Evolutionary conservation across 2,888 invertebrate genomes (phyloP), one percentile per base, ranked within the genome.

Genomic region (Silvanus unidentatus): DNA sequence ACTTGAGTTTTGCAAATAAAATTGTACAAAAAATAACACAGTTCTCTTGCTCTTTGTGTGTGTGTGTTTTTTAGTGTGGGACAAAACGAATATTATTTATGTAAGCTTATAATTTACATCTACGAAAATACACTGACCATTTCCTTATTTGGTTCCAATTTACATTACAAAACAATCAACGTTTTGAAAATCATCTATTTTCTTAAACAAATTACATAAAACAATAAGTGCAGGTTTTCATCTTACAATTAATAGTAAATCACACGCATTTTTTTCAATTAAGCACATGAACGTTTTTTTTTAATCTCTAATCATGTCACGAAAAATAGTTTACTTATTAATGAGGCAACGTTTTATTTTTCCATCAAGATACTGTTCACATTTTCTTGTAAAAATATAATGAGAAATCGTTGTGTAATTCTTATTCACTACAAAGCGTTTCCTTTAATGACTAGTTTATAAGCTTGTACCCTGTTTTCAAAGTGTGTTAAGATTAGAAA

Each of bases 101-200:
- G 3, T 13, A 43, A 42, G 47, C 40, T 42, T 35, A 39, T 49
- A 52, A 44, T 46, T 52, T 53, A 65, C 66, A 66, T 59, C 66
- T 66, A 66, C 64, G 63, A 66, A 66, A 66, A 65, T 66, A 66
- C 66, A 66, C 64, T 57, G 54, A 62, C 58, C 50, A 58, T 54
- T 54, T 53, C n/a, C n/a, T n/a, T n/a, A n/a, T 59, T 58, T 48
- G 48, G n/a, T 53, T 52, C 51, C 51, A 58, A 58, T 50, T 43
- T 48, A 48, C 40, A 39, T 44, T 44, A 52, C 53, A 49, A 44
- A 43, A 48, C 40, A 38, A 38, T 37, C 43, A 45, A 28, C 8
- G 10, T 9, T 9, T 9, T 28, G 10, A 28, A 9, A 10, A 28
- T 10, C 10, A 9, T 28, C 28, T 28, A 28, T 10, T 8, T 9